Base-by-base conservation (phyloP, 1,140 invertebrate genomes). In the Pogonomyrmex barbatus region DNA sequence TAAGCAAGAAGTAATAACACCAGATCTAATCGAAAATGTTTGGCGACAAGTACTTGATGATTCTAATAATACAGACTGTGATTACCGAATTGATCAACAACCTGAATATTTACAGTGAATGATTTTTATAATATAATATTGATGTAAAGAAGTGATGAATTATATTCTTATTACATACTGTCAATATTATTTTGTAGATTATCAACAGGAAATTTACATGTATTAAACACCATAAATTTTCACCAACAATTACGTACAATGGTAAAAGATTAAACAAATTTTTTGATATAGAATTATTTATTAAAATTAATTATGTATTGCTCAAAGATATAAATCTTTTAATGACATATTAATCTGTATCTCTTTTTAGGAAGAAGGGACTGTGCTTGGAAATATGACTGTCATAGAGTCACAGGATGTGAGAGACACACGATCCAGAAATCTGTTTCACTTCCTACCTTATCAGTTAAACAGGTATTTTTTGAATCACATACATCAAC, bases 21-120 rank as follows among this genome's bases (percentile, higher is more conserved):
- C 94, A 45, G 94, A 95, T 78, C 91, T 94, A 10, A 95, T 95
- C 87, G 94, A 95, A 90, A 95, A 95, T 92, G 89, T 95, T 58
- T 95, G 94, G 95, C 92, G 94, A 82, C 94, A 95, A 92, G 94
- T 94, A 56, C 90, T 95, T 67, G 94, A 95, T 54, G 94, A 95
- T 24, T 92, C 92, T 0, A 94, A 92, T 50, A 92, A 89, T 58
- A 85, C 90, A 2, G 94, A 94, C 33, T 94, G 92, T 56, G 94
- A 95, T 88, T 94, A 93, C 90, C 92, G 93, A 77, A 92, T 91
- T 56, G 93, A 94, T 33, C 91, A 75, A 30, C 93, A 94, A 86
- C 88, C 90, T n/a, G 94, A 95, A 83, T 94, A 92, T 88, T 91
- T 95, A 70, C 92, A 94, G 94, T 94, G 87, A 88, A 89, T 85